These are phyloP conservation scores for Spodoptera picta DNA, from an alignment of 2,888 invertebrate genomes.

Conservation along the genomic window DNA sequence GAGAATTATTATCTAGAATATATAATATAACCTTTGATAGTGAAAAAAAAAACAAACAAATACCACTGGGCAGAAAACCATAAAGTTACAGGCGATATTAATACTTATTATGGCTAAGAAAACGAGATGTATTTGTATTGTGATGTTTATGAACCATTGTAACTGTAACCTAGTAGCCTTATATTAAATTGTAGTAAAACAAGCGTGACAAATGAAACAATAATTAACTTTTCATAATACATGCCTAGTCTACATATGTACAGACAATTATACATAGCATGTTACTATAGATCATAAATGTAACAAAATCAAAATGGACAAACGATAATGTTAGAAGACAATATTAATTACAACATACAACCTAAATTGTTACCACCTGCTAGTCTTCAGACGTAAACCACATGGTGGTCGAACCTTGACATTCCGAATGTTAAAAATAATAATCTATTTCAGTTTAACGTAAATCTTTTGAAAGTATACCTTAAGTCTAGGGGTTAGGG, in stretches of 20 bases:
- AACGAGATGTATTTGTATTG: conserved; percentile 1
- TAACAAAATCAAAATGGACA: conserved; percentile 15
- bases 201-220: background rate
- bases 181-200: conserved; percentile 1
- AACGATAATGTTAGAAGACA: conserved; percentile 19
- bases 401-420: conserved; percentile 86
- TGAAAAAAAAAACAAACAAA: conserved; percentile 42
- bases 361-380: conserved; percentile 76
- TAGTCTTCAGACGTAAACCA: conserved; percentile 79
- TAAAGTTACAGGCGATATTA: conserved; percentile 13
- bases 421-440: conserved; percentile 87
- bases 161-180: background rate
- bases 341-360: conserved; percentile 47
- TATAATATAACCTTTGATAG: conserved; percentile 20
- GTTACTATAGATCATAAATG: conserved; percentile 6
- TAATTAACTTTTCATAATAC: background rate
- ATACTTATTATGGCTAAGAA: conserved; percentile 5
- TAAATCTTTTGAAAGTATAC: conserved; percentile 64
- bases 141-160: conserved; percentile 7
- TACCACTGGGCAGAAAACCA: conserved; percentile 20
- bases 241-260: background rate
- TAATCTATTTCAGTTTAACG: conserved; percentile 79
- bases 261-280: conserved; percentile 3
- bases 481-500: conserved; percentile 67
- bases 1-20: conserved; percentile 45